phyloP scores from a whole-genome alignment of 1,140 invertebrate genomes.

The Polypedilum pembai region DNA sequence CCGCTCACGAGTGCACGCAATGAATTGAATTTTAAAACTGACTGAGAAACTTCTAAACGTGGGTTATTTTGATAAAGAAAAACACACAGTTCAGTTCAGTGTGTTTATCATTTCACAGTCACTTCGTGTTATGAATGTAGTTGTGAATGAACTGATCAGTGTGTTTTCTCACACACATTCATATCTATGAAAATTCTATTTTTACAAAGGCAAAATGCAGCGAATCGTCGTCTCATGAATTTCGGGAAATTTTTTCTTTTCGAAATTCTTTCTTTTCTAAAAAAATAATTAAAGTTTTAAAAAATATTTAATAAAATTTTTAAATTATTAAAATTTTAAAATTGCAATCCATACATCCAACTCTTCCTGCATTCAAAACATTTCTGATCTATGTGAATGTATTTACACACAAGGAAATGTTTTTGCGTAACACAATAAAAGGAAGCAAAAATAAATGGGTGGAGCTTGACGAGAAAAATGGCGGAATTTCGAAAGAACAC shows the following conservation, averaged over 20 bases:
- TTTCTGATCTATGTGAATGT: background rate
- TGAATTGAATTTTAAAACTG: conserved; percentile 19
- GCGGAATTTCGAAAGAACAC: background rate
- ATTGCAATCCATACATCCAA: background rate
- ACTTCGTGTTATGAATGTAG: background rate
- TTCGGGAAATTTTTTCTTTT: background rate
- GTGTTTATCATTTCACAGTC: background rate
- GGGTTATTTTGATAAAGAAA: conserved; percentile 13
- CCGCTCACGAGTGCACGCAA: background rate
- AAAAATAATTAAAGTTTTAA: background rate
- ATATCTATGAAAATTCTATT: background rate
- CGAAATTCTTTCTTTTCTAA: background rate
- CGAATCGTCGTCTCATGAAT: background rate
- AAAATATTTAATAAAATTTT: background rate
- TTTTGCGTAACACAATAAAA: background rate
- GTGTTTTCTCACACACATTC: background rate
- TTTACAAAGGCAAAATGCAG: background rate
- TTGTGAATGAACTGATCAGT: conserved; percentile 14
- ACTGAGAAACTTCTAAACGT: conserved; percentile 5
- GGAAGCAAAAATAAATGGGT: background rate
- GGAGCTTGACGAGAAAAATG: background rate
- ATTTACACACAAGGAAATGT: no score
- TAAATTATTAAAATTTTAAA: background rate
- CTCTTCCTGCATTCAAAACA: conserved; percentile 8
- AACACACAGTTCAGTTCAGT: background rate